Evolutionary conservation across 2,888 invertebrate species (phyloP), one percentile per base, ranked within the genome.

Genomic region (Xanthia togata): DNA sequence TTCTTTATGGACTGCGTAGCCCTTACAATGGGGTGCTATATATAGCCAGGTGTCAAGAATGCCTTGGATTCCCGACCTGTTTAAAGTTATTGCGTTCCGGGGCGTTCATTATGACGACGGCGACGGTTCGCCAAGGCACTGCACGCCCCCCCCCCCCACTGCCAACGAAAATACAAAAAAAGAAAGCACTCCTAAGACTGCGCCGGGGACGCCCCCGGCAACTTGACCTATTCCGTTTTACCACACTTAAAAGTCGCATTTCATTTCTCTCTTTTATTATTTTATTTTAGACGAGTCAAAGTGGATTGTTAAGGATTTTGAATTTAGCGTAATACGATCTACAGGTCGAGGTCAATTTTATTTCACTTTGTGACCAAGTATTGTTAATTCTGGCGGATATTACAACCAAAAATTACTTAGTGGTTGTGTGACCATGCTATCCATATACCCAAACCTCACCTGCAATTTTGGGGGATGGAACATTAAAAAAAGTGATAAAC

Each of bases 41-140:
- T 31, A 76, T 73, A 79, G 84, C 78, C 75, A 70, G 76, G 75
- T 76, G 80, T 76, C 68, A 73, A 76, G 82, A 87, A 86, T 88
- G 87, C 81, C 79, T 84, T 82, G 87, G 82, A 90, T 90, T 88
- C 88, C 79, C 86, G 86, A 82, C 90, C 84, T 81, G 88, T 83
- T 90, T 89, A 79, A 86, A 90, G 76, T 90, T 88, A 91, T 90
- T 90, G 89, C 90, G 87, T 88, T 90, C 88, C 88, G 78, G 75
- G 82, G 65, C 79, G 82, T 79, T 90, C 86, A 87, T 89, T 87
- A 88, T 74, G 73, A 77, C 73, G 79, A 53, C 70, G 76, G 72
- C 73, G 79, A 53, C 70, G 76, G 72, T 71, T 75, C 71, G 83
- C 85, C 64, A 73, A 79, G 81, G 69, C 81, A 70, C 70, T 78